Conservation (phyloP, 1,140 invertebrate species). For the Drosophila jambulina region DNA sequence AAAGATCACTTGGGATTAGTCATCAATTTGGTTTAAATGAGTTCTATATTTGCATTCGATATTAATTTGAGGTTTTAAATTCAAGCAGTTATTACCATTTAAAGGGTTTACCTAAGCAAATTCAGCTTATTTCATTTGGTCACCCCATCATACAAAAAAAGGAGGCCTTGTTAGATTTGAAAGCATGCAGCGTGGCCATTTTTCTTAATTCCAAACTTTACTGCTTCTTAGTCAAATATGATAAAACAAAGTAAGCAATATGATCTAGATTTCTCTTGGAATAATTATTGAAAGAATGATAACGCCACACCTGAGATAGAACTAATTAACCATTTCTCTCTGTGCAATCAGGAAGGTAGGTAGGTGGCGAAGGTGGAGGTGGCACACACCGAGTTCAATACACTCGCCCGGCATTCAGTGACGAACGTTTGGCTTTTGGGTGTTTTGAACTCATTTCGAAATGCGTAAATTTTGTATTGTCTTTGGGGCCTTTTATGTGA, state of each 20-base stretch:
- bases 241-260: not conserved
- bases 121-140: not conserved
- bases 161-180: not conserved
- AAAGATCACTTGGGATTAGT: not conserved
- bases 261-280: not conserved
- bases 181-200: not conserved
- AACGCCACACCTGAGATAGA: not conserved
- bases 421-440: slow-evolving; percentile 35
- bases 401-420: slow-evolving; percentile 59
- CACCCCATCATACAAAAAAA: not conserved
- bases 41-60: not conserved
- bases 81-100: not conserved
- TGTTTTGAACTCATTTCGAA: slow-evolving; percentile 58
- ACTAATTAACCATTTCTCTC: not conserved
- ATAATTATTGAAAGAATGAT: not conserved
- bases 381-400: slow-evolving; percentile 67
- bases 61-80: not conserved
- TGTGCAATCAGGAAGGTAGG: slow-evolving; percentile 30
- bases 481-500: slow-evolving; percentile 18
- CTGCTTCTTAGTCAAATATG: not conserved
- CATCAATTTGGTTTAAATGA: not conserved
- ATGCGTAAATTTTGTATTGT: slow-evolving; percentile 53
- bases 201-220: not conserved
- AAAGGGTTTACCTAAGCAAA: not conserved
- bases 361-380: slow-evolving; percentile 30